These are phyloP conservation scores for Drosophila flavopinicola DNA, from an alignment of 2,888 invertebrate genomes.

Conservation along the genomic window DNA sequence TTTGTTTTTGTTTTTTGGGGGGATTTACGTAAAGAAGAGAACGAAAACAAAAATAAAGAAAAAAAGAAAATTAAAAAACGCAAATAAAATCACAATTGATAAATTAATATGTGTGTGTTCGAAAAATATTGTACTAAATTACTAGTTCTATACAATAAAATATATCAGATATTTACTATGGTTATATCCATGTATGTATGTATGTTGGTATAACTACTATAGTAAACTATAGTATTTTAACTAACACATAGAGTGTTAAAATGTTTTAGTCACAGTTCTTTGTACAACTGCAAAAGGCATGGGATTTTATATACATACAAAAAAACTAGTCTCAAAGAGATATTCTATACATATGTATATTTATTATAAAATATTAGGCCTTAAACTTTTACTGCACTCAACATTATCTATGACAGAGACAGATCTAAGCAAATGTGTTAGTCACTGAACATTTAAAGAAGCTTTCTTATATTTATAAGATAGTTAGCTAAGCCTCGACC, in stretches of 20 bases:
- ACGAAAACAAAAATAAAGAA: conserved; percentile 52
- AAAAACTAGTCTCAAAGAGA: conserved; percentile 8
- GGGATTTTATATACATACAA: conserved; percentile 59
- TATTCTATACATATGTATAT: neutral
- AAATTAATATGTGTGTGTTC: conserved; percentile 36
- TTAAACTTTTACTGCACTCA: conserved; percentile 3
- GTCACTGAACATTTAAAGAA: conserved; percentile 32
- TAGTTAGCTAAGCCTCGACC: neutral
- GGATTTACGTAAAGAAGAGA: conserved; percentile 49
- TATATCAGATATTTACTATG: neutral
- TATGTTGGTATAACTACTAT: conserved; percentile 14
- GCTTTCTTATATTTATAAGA: conserved; percentile 3
- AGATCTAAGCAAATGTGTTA: conserved; percentile 27
- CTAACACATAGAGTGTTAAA: conserved; percentile 47
- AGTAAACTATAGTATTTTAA: conserved; percentile 25
- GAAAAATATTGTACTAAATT: conserved; percentile 23
- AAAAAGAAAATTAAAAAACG: conserved; percentile 46
- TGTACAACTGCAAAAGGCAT: conserved; percentile 44
- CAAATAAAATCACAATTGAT: conserved; percentile 40
- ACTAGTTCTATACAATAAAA: conserved; percentile 44
- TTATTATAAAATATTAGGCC: conserved; percentile 7
- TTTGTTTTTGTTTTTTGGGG: conserved; percentile 22
- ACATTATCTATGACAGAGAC: conserved; percentile 5
- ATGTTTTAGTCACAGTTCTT: conserved; percentile 68
- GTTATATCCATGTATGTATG: neutral